A percentile compares a stretch with the other conserved stretches of the same genome.
Conservation (phyloP, 2,797 vertebrate genomes). For the Schizopygopsis malacanthus region DNA sequence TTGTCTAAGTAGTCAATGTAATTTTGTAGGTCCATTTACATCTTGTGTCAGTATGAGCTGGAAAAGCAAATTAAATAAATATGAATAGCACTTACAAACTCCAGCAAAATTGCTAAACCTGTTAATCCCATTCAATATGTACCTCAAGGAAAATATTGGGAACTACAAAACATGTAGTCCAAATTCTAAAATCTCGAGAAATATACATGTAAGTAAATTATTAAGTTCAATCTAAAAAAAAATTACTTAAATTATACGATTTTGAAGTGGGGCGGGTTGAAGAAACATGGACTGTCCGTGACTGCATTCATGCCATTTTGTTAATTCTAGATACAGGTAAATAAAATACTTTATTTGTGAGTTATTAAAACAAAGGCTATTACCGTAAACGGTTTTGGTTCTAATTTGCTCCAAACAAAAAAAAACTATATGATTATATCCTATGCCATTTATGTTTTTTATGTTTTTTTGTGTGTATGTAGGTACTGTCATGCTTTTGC, state of each 20-base stretch:
- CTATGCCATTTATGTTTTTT: neutral
- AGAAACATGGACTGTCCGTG: neutral
- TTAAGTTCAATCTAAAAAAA: neutral
- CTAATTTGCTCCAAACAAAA: neutral
- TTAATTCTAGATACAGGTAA: neutral
- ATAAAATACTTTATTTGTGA: neutral
- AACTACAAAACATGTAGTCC: neutral
- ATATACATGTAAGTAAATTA: neutral
- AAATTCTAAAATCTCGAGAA: neutral
- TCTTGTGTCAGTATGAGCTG: neutral
- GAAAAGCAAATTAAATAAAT: neutral
- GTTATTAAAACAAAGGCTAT: neutral
- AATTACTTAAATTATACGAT: neutral
- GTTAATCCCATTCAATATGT: neutral
- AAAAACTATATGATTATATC: neutral
- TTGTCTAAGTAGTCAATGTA: neutral
- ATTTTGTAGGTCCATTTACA: constrained; percentile 1
- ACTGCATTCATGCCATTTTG: neutral
- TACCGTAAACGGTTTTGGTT: neutral
- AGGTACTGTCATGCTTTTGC: constrained; percentile 60
- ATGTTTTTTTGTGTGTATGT: constrained; percentile 5
- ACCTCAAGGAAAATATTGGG: neutral
- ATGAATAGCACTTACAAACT: neutral
- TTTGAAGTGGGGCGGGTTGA: neutral
- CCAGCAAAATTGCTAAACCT: neutral